Evolutionary conservation across 2,888 invertebrate genomes (phyloP).

Genomic region (Chrysotoxum bicinctum): DNA sequence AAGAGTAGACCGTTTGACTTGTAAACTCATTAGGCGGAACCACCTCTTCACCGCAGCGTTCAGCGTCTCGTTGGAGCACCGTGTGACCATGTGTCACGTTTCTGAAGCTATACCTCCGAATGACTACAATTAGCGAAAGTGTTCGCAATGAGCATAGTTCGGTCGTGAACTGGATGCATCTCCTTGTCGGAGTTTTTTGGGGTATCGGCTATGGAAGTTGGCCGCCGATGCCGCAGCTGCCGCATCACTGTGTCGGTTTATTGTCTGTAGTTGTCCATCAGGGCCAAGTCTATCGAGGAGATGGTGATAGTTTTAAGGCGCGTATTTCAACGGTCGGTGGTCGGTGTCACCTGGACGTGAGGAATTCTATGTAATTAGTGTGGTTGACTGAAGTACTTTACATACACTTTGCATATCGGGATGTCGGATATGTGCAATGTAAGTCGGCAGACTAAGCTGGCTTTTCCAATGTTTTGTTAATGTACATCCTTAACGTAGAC

Average conservation of each 20-base stretch:
- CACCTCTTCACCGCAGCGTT: conserved; percentile 44
- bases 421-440: not conserved
- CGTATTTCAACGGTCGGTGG: conserved; percentile 45
- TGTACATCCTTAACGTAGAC: not conserved
- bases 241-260: conserved; percentile 30
- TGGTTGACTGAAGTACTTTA: conserved; percentile 32
- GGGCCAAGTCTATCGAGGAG: conserved; percentile 47
- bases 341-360: conserved; percentile 58
- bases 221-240: not conserved
- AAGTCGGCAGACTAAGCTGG: not conserved
- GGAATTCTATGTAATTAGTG: conserved; percentile 68
- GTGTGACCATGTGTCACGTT: conserved; percentile 71
- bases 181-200: conserved; percentile 21
- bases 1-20: conserved; percentile 62
- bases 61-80: conserved; percentile 37
- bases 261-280: conserved; percentile 60
- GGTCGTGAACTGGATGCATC: conserved; percentile 69
- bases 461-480: conserved; percentile 8
- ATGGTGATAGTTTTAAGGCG: conserved; percentile 69
- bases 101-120: conserved; percentile 63
- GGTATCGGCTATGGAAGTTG: not conserved
- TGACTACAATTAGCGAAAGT: conserved; percentile 73
- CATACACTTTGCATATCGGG: conserved; percentile 24
- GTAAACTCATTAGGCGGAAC: conserved; percentile 71
- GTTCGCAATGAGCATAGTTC: conserved; percentile 68